These are phyloP conservation scores for Stenodera caucasica DNA, from an alignment of 2,888 invertebrate species.

Conservation along the genomic window DNA sequence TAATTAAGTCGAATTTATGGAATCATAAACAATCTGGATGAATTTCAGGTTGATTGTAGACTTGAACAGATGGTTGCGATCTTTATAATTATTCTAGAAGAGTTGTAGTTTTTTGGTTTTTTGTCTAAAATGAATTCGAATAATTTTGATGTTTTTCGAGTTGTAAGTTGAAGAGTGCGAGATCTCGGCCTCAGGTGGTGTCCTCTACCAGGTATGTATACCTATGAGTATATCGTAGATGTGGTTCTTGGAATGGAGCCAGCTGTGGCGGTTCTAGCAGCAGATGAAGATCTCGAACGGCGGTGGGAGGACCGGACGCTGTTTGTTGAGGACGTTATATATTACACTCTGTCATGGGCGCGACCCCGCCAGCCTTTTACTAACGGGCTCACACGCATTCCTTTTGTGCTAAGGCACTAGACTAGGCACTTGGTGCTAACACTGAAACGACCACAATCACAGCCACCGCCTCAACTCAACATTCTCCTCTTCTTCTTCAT, in stretches of 20 bases:
- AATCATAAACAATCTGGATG: constrained; percentile 22
- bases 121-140: too few relatives aligned
- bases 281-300: constrained; percentile 48
- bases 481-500: too few relatives aligned
- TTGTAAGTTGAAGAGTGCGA: too few relatives aligned
- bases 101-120: too few relatives aligned
- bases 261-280: constrained; percentile 32
- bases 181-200: constrained; percentile 20
- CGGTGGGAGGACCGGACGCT: constrained; percentile 49
- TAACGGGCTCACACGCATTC: constrained; percentile 48
- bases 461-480: constrained; percentile 28
- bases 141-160: too few relatives aligned
- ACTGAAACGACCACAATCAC: constrained; percentile 23
- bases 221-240: too few relatives aligned
- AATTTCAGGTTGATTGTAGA: not conserved
- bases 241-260: constrained; percentile 46
- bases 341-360: constrained; percentile 51
- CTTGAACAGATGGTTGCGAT: not conserved
- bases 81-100: not conserved
- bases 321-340: constrained; percentile 51
- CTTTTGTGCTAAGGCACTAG: constrained; percentile 44
- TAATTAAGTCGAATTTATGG: constrained; percentile 25
- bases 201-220: constrained; percentile 21
- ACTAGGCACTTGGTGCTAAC: constrained; percentile 26
- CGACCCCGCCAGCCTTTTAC: constrained; percentile 46